Percentiles rank a stretch among this genome's conserved stretches.
Evolutionary conservation across 2,797 vertebrate genomes (phyloP).

Genomic region (Tokudaia muenninki): DNA sequence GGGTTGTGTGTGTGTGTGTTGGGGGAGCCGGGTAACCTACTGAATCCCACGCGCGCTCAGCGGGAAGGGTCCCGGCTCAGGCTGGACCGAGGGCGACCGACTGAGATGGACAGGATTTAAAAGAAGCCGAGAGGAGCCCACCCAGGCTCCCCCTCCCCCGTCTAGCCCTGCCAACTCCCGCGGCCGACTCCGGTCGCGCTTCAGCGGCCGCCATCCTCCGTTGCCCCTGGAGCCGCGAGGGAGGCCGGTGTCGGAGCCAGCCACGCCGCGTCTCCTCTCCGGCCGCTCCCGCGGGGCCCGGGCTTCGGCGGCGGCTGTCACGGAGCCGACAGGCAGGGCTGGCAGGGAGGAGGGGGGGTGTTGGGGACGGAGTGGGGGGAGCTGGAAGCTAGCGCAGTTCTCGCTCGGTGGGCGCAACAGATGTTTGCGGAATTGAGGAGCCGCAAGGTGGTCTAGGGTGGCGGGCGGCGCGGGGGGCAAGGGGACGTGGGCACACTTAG

Average conservation of each 20-base stretch:
- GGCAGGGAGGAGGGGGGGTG: constrained; percentile 33
- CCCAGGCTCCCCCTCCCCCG: constrained; percentile 1
- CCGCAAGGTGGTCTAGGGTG: background rate
- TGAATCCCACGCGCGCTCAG: background rate
- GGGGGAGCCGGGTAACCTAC: background rate
- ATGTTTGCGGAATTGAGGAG: constrained; percentile 65
- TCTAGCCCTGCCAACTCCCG: constrained; percentile 56
- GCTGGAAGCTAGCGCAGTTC: background rate
- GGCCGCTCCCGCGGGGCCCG: constrained; percentile 77
- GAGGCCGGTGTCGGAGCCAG: constrained; percentile 78
- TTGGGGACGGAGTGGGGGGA: background rate
- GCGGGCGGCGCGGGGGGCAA: background rate
- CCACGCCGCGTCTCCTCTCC: constrained; percentile 80
- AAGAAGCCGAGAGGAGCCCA: background rate
- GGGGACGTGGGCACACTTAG: background rate
- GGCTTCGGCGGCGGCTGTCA: constrained; percentile 82
- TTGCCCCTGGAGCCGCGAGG: constrained; percentile 77
- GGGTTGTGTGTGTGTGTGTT: background rate
- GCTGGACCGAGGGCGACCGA: background rate
- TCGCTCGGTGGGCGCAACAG: constrained; percentile 74
- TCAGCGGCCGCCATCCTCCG: constrained; percentile 81
- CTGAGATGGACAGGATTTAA: constrained; percentile 1
- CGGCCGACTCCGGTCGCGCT: constrained; percentile 77
- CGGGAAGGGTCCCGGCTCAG: background rate
- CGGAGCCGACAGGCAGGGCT: constrained; percentile 81